Evolutionary conservation across 2,888 invertebrate species (phyloP).

Genomic region (Netelia melanura): DNA sequence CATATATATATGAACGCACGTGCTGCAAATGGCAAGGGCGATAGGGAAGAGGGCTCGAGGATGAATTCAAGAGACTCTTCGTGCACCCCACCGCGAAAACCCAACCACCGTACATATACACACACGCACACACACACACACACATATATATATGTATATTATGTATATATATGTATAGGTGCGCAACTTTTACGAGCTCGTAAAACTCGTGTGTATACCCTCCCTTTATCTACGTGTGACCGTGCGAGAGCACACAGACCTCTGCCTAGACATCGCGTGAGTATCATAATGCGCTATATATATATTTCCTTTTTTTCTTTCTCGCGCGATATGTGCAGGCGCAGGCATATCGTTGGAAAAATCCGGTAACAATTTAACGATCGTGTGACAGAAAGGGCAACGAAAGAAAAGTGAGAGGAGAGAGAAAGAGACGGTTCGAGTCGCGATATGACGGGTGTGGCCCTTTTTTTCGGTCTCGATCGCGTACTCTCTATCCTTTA

Average conservation of each 20-base stretch:
- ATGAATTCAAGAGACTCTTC: slow-evolving; percentile 34
- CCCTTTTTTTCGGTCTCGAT: slow-evolving; percentile 52
- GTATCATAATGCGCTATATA: slow-evolving; percentile 24
- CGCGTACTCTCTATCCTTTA: slow-evolving; percentile 37
- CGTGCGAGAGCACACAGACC: slow-evolving; percentile 59
- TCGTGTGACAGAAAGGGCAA: slow-evolving; percentile 53
- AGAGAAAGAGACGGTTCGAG: slow-evolving; percentile 14
- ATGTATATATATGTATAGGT: slow-evolving; percentile 33
- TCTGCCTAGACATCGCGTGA: slow-evolving; percentile 51
- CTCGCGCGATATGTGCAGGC: slow-evolving; percentile 55
- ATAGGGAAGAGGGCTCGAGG: slow-evolving; percentile 13
- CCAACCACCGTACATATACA: slow-evolving; percentile 25
- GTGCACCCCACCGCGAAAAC: slow-evolving; percentile 43
- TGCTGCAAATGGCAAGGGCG: slow-evolving; percentile 22
- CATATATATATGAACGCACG: slow-evolving; percentile 25
- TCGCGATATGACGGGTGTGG: slow-evolving; percentile 47
- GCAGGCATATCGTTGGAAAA: slow-evolving; percentile 60
- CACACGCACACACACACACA: too few relatives aligned
- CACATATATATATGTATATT: background rate
- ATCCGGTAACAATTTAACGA: slow-evolving; percentile 68
- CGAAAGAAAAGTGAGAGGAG: slow-evolving; percentile 27
- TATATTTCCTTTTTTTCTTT: slow-evolving; percentile 28
- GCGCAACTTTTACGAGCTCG: slow-evolving; percentile 71
- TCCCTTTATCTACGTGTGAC: slow-evolving; percentile 78
- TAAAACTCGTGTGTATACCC: slow-evolving; percentile 73